Conservation (phyloP, 2,888 invertebrate genomes). For the Merodon equestris region DNA sequence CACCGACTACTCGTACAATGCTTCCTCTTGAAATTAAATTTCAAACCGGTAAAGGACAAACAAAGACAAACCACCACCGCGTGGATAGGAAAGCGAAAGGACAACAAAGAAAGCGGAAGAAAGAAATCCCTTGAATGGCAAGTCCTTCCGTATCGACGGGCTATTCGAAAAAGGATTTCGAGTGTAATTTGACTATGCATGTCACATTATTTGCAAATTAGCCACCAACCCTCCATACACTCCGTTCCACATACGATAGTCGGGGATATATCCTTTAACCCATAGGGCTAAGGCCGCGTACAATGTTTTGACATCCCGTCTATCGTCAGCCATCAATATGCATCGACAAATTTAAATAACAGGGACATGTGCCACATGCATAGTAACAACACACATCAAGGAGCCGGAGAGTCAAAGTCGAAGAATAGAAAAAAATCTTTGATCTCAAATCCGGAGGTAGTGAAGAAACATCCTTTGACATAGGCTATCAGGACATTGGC, state of each 20-base stretch:
- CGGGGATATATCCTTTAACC: constrained; percentile 28
- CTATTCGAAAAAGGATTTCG: constrained; percentile 50
- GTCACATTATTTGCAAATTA: constrained; percentile 69
- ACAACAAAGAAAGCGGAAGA: constrained; percentile 15
- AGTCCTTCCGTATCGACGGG: constrained; percentile 38
- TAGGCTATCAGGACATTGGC: constrained; percentile 40
- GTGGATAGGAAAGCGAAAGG: background rate
- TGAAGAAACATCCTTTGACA: constrained; percentile 51
- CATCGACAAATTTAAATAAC: constrained; percentile 68
- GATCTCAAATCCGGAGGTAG: constrained; percentile 29
- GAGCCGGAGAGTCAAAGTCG: no score
- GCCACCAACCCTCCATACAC: constrained; percentile 25
- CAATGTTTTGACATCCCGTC: constrained; percentile 67
- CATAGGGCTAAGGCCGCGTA: constrained; percentile 44
- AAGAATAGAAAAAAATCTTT: constrained; percentile 36
- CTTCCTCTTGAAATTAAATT: constrained; percentile 57
- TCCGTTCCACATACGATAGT: constrained; percentile 10
- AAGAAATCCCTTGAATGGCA: constrained; percentile 48
- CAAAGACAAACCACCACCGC: constrained; percentile 54
- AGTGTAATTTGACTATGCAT: constrained; percentile 66
- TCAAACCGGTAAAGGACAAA: constrained; percentile 63
- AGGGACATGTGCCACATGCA: constrained; percentile 66
- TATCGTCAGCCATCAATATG: constrained; percentile 64
- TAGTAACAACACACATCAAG: constrained; percentile 11
- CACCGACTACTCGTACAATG: constrained; percentile 1